These are phyloP conservation scores for Monomorium pharaonis DNA, from an alignment of 1,140 invertebrate genomes.

Conservation along the genomic window DNA sequence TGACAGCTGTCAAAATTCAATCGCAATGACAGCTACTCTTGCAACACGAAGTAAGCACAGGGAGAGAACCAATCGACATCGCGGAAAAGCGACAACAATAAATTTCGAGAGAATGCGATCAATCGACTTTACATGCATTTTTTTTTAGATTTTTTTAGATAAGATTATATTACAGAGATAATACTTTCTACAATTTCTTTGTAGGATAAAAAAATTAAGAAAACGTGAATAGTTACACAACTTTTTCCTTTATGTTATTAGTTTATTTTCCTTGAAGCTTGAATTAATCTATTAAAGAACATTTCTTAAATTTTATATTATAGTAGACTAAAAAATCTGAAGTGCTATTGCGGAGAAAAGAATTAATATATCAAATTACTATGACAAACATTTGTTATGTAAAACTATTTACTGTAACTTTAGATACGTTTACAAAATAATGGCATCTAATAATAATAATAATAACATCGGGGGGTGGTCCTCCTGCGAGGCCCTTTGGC, in stretches of 20 bases:
- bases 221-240: slow-evolving; percentile 11
- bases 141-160: too few relatives aligned
- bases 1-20: too few relatives aligned
- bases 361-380: slow-evolving; percentile 12
- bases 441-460: too few relatives aligned
- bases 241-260: slow-evolving; percentile 13
- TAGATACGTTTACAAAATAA: slow-evolving; percentile 3
- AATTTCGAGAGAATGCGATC: too few relatives aligned
- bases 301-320: slow-evolving; percentile 38
- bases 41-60: too few relatives aligned
- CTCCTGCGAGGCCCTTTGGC: too few relatives aligned
- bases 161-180: slow-evolving; percentile 27
- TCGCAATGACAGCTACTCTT: too few relatives aligned
- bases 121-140: too few relatives aligned
- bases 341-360: neutral
- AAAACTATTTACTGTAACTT: slow-evolving; percentile 11
- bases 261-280: neutral
- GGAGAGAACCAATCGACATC: too few relatives aligned
- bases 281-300: neutral
- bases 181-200: slow-evolving; percentile 40
- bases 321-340: neutral
- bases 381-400: slow-evolving; percentile 35
- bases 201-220: slow-evolving; percentile 31
- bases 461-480: too few relatives aligned
- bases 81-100: too few relatives aligned